These are phyloP conservation scores for Tachuris rubrigastra DNA, from an alignment of 2,113 vertebrate genomes.

Conservation along the genomic window DNA sequence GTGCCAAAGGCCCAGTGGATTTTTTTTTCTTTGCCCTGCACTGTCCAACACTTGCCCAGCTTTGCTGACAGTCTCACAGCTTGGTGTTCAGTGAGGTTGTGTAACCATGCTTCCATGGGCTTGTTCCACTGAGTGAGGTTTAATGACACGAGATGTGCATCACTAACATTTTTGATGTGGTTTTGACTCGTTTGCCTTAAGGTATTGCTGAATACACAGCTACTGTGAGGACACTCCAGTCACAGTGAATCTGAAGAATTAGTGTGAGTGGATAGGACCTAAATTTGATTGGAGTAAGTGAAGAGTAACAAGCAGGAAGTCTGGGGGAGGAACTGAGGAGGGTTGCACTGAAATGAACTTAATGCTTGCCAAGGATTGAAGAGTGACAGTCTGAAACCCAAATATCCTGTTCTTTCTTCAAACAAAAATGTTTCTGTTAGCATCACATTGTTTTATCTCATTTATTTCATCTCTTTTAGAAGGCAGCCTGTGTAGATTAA, in stretches of 20 bases:
- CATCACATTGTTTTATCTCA: background rate
- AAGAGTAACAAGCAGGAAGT: conserved; percentile 19
- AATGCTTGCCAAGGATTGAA: background rate
- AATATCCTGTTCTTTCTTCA: conserved; percentile 23
- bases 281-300: conserved; percentile 19
- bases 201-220: background rate
- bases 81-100: background rate
- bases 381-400: background rate
- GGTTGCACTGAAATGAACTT: conserved; percentile 13
- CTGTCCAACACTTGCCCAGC: background rate
- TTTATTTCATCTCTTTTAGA: background rate
- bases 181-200: background rate
- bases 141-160: background rate
- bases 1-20: background rate
- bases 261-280: background rate
- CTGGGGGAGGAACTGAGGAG: background rate
- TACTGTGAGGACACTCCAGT: background rate
- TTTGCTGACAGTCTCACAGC: background rate
- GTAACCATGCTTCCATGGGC: background rate
- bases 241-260: background rate
- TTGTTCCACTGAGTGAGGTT: background rate
- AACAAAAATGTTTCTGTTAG: background rate
- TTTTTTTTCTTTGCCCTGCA: background rate
- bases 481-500: background rate
- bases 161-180: background rate